Conservation (phyloP, 2,797 vertebrate species). For the Falco cherrug region DNA sequence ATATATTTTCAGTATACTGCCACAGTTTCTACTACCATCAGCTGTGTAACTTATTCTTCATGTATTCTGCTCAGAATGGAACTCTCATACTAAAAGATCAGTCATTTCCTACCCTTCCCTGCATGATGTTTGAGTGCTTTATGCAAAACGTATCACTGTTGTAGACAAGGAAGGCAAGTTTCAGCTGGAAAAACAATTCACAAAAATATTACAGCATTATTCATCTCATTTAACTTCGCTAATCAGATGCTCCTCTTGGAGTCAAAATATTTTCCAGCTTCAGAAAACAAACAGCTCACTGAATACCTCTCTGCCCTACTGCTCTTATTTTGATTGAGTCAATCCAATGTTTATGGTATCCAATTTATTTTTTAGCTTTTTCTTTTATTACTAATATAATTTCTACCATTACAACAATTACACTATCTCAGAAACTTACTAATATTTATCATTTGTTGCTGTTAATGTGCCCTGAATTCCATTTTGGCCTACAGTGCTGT, state of each 20-base stretch:
- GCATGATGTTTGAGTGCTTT: constrained; percentile 22
- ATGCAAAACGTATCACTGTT: constrained; percentile 34
- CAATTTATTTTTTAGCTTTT: constrained; percentile 63
- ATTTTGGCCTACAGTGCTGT: constrained; percentile 23
- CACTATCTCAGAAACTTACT: constrained; percentile 14
- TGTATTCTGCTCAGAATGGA: background rate
- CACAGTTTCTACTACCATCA: constrained; percentile 1
- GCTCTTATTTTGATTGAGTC: constrained; percentile 54
- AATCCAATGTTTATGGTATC: constrained; percentile 47
- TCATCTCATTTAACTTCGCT: constrained; percentile 67
- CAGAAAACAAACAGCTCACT: constrained; percentile 56
- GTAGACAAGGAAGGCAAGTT: constrained; percentile 46
- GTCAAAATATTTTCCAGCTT: constrained; percentile 61
- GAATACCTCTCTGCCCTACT: constrained; percentile 27
- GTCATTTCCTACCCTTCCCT: constrained; percentile 29
- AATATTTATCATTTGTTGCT: constrained; percentile 56
- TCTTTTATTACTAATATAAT: constrained; percentile 56
- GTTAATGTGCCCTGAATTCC: constrained; percentile 21
- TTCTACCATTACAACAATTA: constrained; percentile 51
- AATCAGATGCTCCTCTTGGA: constrained; percentile 58
- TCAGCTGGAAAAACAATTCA: constrained; percentile 58
- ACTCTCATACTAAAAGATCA: constrained; percentile 7
- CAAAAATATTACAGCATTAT: constrained; percentile 45
- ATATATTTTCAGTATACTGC: background rate
- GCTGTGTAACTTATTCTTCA: constrained; percentile 3